These are phyloP conservation scores for Drosophila dives DNA, from an alignment of 2,888 invertebrate genomes.

Conservation along the genomic window DNA sequence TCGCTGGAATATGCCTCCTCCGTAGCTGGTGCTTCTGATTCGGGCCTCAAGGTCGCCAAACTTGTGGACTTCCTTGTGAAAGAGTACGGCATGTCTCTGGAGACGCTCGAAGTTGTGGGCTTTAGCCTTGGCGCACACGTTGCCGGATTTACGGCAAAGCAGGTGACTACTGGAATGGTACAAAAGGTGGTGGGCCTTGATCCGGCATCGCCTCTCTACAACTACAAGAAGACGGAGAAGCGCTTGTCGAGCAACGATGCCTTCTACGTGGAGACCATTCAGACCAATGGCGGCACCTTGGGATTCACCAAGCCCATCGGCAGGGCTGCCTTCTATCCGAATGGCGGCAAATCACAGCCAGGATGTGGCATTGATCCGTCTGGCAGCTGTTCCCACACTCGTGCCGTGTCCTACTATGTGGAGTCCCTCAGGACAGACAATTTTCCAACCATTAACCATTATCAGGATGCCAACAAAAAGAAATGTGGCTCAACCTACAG, in stretches of 20 bases:
- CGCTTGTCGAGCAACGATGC: constrained; percentile 79
- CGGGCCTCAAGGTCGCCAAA: constrained; percentile 74
- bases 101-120: constrained; percentile 86
- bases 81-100: constrained; percentile 85
- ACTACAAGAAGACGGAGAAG: constrained; percentile 61
- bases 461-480: constrained; percentile 67
- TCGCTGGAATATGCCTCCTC: constrained; percentile 87
- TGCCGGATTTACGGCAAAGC: constrained; percentile 87
- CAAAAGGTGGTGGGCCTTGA: constrained; percentile 86
- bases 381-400: constrained; percentile 84
- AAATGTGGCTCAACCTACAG: constrained; percentile 69
- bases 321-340: constrained; percentile 86
- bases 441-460: constrained; percentile 74
- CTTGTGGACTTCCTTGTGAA: constrained; percentile 84
- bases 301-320: constrained; percentile 82
- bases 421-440: constrained; percentile 83
- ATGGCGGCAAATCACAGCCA: constrained; percentile 86
- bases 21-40: constrained; percentile 82
- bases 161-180: constrained; percentile 86
- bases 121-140: constrained; percentile 88
- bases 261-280: constrained; percentile 82
- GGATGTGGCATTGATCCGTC: constrained; percentile 85
- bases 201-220: constrained; percentile 79
- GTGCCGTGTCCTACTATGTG: constrained; percentile 84
- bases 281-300: constrained; percentile 79